Evolutionary conservation across 2,113 vertebrate species (phyloP).

Genomic region (Maccullochella peelii): DNA sequence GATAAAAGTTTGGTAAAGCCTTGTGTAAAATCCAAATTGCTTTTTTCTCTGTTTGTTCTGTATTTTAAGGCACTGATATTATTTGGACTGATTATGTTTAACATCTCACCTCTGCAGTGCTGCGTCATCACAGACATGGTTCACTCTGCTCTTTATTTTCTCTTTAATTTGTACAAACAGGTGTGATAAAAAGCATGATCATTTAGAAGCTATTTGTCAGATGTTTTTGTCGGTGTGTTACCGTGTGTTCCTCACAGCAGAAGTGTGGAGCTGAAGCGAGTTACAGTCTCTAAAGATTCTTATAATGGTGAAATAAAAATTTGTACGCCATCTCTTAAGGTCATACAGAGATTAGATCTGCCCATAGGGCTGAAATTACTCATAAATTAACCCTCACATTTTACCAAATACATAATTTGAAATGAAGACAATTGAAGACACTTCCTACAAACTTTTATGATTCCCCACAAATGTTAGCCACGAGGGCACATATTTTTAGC

Average conservation of each 20-base stretch:
- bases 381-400: background rate
- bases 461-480: background rate
- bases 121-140: background rate
- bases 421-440: background rate
- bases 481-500: background rate
- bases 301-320: background rate
- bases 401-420: background rate
- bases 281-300: background rate
- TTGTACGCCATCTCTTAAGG: background rate
- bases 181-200: background rate
- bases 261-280: background rate
- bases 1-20: conserved; percentile 27
- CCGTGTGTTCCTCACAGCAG: background rate
- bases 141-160: background rate
- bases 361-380: background rate
- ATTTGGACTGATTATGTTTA: background rate
- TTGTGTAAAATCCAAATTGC: conserved; percentile 6
- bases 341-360: background rate
- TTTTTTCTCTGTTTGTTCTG: conserved; percentile 1
- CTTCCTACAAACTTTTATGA: background rate
- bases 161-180: conserved; percentile 3
- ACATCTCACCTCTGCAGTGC: background rate
- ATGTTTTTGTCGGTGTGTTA: background rate
- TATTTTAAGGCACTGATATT: background rate
- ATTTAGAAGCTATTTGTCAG: background rate